Evolutionary conservation across 2,113 vertebrate genomes (phyloP).

Genomic region (Struthidea cinerea): DNA sequence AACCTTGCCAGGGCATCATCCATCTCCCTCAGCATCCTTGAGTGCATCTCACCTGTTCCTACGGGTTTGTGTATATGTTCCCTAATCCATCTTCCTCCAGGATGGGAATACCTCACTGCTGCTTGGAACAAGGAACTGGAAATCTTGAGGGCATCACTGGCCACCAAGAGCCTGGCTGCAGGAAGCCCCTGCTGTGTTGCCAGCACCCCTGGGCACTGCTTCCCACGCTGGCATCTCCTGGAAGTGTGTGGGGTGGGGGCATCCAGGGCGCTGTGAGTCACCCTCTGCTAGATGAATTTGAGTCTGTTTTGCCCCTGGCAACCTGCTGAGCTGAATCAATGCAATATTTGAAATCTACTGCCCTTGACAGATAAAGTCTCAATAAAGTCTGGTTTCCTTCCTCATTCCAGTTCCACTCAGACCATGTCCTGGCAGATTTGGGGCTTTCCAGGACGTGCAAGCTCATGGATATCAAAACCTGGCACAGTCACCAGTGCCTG

Average conservation of each 20-base stretch:
- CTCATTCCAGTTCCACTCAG: not conserved
- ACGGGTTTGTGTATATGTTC: not conserved
- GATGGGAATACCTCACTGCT: not conserved
- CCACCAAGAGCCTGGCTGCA: not conserved
- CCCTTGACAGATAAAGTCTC: not conserved
- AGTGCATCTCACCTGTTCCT: not conserved
- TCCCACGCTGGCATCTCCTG: not conserved
- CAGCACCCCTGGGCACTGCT: not conserved
- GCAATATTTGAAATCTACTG: not conserved
- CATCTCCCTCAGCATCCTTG: not conserved
- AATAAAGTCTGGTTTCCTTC: not conserved
- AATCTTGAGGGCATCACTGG: not conserved
- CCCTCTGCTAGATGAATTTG: not conserved
- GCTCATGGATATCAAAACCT: rapidly evolving
- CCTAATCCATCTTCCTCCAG: not conserved
- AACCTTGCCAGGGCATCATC: not conserved
- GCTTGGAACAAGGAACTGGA: not conserved
- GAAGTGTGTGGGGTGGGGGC: no score
- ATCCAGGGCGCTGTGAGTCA: not conserved
- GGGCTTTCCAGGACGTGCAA: not conserved
- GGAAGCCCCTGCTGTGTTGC: not conserved
- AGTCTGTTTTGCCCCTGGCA: not conserved
- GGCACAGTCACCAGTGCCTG: no score
- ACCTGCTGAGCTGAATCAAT: not conserved
- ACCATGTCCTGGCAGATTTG: not conserved